Evolutionary conservation across 1,140 invertebrate species (phyloP).

Genomic region (Melitaea cinxia): DNA sequence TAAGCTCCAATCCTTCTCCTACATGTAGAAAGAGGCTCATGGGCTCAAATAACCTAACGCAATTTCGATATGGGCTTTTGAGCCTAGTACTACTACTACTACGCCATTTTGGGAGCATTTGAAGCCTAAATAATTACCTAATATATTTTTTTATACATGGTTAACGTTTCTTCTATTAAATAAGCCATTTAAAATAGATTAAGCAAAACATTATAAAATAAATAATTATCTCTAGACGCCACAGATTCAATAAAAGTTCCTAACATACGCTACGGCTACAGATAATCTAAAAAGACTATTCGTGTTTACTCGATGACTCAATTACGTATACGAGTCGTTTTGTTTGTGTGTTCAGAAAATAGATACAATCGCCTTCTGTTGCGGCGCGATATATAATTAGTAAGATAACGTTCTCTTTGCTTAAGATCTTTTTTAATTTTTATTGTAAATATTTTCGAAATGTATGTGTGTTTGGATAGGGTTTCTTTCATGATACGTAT

Average conservation of each 20-base stretch:
- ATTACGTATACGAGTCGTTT: slow-evolving; percentile 10
- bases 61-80: too few relatives aligned
- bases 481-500: too few relatives aligned
- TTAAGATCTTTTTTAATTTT: background rate
- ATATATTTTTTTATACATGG: too few relatives aligned
- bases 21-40: too few relatives aligned
- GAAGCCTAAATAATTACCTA: too few relatives aligned
- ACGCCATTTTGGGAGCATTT: too few relatives aligned
- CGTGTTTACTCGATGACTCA: slow-evolving; percentile 20
- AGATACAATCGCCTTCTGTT: slow-evolving; percentile 11
- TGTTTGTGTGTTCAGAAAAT: slow-evolving; percentile 1
- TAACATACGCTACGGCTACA: slow-evolving; percentile 1
- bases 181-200: background rate
- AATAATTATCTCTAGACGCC: background rate
- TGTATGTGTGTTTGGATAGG: background rate
- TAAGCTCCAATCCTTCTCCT: too few relatives aligned
- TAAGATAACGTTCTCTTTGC: slow-evolving; percentile 22
- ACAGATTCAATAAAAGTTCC: slow-evolving; percentile 10
- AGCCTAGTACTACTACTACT: too few relatives aligned
- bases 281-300: slow-evolving; percentile 16
- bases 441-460: background rate
- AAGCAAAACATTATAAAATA: background rate
- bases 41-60: too few relatives aligned
- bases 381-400: slow-evolving; percentile 20
- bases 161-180: too few relatives aligned